Conservation (phyloP, 2,888 invertebrate genomes). For the Pammene fasciana region DNA sequence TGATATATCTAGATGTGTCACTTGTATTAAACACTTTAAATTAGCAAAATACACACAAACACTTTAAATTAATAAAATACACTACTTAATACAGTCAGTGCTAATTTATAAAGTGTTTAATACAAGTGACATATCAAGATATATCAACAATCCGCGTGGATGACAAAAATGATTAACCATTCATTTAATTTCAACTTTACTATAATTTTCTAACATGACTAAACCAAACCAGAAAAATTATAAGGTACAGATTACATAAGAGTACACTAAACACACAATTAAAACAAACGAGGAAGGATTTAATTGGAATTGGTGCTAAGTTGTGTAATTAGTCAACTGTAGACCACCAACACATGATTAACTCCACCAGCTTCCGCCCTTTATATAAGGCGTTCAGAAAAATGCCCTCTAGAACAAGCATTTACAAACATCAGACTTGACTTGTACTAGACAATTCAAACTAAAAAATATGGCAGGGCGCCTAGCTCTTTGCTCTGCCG, state of each 20-base stretch:
- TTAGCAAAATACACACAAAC: background rate
- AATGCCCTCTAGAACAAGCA: background rate
- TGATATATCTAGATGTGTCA: too few species aligned
- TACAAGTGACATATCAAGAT: background rate
- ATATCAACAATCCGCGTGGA: background rate
- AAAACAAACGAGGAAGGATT: constrained; percentile 14
- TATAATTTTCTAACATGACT: background rate
- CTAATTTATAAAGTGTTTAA: constrained; percentile 1
- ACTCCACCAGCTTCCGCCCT: background rate
- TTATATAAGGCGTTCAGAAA: background rate
- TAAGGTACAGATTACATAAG: background rate
- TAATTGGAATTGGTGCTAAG: background rate
- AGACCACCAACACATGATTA: background rate
- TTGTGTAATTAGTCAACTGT: constrained; percentile 13
- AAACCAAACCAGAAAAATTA: constrained; percentile 4
- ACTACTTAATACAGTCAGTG: background rate
- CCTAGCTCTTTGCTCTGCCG: constrained; percentile 6
- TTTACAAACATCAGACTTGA: constrained; percentile 3
- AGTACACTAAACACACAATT: constrained; percentile 9
- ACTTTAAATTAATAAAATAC: background rate
- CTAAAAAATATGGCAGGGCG: background rate
- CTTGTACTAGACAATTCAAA: background rate
- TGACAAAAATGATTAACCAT: constrained; percentile 4
- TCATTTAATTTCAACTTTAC: background rate
- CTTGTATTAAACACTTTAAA: too few species aligned